Conservation (phyloP, 1,140 invertebrate species). For the Bombus pascuorum region DNA sequence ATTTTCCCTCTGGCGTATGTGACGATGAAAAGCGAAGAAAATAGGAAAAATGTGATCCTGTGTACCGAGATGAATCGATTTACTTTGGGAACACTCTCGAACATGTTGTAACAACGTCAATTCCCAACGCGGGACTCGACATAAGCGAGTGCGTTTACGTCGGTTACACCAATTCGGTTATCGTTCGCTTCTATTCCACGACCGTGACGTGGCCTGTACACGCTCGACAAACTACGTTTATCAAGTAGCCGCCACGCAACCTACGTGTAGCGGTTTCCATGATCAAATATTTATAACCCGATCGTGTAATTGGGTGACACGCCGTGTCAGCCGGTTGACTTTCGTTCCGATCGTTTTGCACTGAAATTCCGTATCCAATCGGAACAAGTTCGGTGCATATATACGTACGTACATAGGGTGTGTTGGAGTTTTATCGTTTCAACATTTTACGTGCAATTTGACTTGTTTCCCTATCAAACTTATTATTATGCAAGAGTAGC, state of each 20-base stretch:
- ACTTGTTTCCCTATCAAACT: not conserved
- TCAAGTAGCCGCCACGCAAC: not conserved
- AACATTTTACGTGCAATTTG: not conserved
- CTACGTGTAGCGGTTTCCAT: not conserved
- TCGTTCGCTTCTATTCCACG: not conserved
- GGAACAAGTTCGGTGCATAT: not conserved
- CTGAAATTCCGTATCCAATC: too few species aligned
- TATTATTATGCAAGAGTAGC: too few species aligned
- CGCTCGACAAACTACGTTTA: slow-evolving; percentile 24
- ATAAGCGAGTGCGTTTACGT: not conserved
- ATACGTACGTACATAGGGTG: too few species aligned
- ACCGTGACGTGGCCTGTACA: not conserved
- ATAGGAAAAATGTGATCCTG: not conserved
- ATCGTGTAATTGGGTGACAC: not conserved
- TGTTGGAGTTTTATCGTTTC: not conserved
- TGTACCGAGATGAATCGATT: not conserved
- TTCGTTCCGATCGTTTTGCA: too few species aligned
- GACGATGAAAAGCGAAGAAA: slow-evolving; percentile 13
- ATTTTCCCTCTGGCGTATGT: not conserved
- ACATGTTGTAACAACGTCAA: not conserved
- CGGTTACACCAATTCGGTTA: slow-evolving; percentile 34
- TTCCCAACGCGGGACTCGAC: not conserved
- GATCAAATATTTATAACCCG: slow-evolving; percentile 41
- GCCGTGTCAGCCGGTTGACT: not conserved
- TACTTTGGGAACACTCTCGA: not conserved